These are phyloP conservation scores for Rhabdomys pumilio DNA, from an alignment of 2,797 vertebrate genomes.

Conservation along the genomic window DNA sequence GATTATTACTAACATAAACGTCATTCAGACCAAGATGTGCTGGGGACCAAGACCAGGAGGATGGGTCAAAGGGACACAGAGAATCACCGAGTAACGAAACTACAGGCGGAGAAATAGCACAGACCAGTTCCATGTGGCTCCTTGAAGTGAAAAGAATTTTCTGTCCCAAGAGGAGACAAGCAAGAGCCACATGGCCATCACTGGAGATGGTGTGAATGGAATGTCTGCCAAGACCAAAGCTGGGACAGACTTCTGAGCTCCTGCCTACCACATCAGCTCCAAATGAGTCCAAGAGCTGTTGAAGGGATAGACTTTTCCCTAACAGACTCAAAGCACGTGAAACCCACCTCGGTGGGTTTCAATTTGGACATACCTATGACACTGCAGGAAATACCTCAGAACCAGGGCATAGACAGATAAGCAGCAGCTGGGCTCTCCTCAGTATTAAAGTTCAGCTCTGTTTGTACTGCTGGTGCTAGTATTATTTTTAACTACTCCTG, in stretches of 20 bases:
- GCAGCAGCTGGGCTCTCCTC: slow-evolving; percentile 66
- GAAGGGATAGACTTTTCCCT: background rate
- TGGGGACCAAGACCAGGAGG: background rate
- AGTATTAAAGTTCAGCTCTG: slow-evolving; percentile 39
- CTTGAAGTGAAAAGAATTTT: background rate
- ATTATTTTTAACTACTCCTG: slow-evolving; percentile 67
- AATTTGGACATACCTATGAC: background rate
- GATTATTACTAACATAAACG: background rate
- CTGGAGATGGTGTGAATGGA: background rate
- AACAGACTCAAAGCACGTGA: background rate
- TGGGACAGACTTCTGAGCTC: background rate
- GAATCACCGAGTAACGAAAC: background rate
- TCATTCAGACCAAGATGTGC: background rate
- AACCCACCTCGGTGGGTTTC: background rate
- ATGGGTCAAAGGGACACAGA: background rate
- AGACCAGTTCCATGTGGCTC: background rate
- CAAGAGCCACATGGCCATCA: background rate
- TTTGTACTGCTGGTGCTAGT: background rate
- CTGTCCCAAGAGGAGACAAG: background rate
- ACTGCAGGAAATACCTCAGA: background rate
- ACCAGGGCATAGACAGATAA: slow-evolving; percentile 21
- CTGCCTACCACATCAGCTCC: background rate
- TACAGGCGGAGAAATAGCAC: background rate
- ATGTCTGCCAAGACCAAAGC: background rate
- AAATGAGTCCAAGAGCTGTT: background rate